A percentile compares a stretch with the other conserved stretches of the same genome.
Evolutionary conservation across 2,797 vertebrate species (phyloP).

Genomic region (Clarias pachynema): DNA sequence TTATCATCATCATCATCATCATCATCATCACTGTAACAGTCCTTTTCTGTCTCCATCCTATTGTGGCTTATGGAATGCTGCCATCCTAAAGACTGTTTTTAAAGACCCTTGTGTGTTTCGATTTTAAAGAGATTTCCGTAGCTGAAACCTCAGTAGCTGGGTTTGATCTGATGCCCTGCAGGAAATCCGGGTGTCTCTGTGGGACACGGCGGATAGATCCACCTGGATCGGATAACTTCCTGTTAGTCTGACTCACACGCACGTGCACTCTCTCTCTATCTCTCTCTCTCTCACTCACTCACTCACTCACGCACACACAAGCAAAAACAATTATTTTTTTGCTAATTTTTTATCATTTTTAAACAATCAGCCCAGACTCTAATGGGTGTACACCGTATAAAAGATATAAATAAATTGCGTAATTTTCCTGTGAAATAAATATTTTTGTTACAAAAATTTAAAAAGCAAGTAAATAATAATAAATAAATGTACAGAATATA

Average conservation of each 20-base stretch:
- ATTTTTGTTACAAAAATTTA: too few species aligned
- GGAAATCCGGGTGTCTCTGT: conserved; percentile 16
- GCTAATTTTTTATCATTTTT: too few species aligned
- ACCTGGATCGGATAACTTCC: background rate
- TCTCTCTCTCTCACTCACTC: too few species aligned
- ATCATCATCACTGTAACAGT: too few species aligned
- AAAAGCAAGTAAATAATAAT: too few species aligned
- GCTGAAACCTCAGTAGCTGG: background rate
- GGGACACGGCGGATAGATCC: conserved; percentile 8
- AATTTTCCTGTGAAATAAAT: too few species aligned
- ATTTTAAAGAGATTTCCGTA: conserved; percentile 22
- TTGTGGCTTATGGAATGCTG: background rate
- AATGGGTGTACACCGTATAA: too few species aligned
- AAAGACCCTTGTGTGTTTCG: background rate
- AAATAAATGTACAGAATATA: background rate
- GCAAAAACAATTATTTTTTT: too few species aligned
- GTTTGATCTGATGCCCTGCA: conserved; percentile 6
- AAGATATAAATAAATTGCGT: too few species aligned
- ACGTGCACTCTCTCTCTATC: background rate
- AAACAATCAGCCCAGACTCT: too few species aligned
- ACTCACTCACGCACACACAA: too few species aligned
- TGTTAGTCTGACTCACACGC: background rate
- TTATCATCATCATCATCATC: background rate
- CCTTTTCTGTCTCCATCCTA: background rate
- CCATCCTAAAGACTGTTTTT: conserved; percentile 13